phyloP scores from a whole-genome alignment of 53 echinoderm and acorn worm genomes.

The Holothuria scabra region DNA sequence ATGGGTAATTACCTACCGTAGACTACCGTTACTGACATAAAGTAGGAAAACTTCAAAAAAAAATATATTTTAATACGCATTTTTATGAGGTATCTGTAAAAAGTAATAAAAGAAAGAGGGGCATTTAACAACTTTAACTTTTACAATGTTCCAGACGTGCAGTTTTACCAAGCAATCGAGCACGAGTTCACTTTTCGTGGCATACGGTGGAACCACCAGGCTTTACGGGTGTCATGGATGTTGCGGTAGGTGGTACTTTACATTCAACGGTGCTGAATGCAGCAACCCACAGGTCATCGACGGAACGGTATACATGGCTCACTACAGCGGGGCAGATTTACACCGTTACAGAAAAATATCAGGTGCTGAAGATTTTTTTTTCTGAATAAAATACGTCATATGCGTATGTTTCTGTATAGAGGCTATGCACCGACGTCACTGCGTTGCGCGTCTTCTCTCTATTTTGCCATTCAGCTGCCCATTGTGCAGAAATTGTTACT shows the following conservation, averaged over 20 bases:
- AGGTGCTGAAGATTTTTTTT: constrained; percentile 45
- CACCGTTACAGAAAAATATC: constrained; percentile 69
- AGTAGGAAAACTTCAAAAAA: not conserved
- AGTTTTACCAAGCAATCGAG: constrained; percentile 60
- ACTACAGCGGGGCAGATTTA: constrained; percentile 69
- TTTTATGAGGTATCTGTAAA: no score
- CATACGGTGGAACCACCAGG: constrained; percentile 65
- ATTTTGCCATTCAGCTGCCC: no score
- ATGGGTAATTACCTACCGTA: no score
- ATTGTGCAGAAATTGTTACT: no score
- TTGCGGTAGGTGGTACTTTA: constrained; percentile 82
- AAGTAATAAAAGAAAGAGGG: not conserved
- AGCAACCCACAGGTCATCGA: constrained; percentile 75
- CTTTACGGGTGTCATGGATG: constrained; percentile 76
- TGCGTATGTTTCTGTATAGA: no score
- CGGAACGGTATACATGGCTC: constrained; percentile 81
- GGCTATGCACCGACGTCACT: no score
- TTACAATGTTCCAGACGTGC: constrained; percentile 55
- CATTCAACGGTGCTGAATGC: constrained; percentile 79
- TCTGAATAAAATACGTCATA: no score
- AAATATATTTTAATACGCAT: no score
- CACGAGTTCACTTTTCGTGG: constrained; percentile 65
- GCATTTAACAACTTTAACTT: not conserved
- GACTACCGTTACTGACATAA: no score
- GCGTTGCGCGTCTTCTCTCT: no score